These are phyloP conservation scores for Campoletis raptor DNA, from an alignment of 2,888 invertebrate genomes.

Conservation along the genomic window DNA sequence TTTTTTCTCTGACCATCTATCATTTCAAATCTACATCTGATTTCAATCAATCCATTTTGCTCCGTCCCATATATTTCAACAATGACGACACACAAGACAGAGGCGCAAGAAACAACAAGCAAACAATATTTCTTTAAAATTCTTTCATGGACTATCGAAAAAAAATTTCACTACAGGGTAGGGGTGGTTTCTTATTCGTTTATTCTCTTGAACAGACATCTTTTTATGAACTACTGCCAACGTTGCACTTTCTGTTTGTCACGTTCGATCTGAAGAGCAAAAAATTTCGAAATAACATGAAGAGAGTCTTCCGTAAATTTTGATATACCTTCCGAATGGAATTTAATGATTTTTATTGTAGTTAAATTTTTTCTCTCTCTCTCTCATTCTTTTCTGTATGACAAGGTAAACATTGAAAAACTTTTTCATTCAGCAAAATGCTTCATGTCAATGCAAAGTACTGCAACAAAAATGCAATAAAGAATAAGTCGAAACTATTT, in stretches of 20 bases:
- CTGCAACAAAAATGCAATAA: not conserved
- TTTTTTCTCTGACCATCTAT: constrained; percentile 13
- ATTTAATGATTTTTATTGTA: not conserved
- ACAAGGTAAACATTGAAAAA: not conserved
- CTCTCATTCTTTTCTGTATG: not conserved
- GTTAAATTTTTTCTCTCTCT: not conserved
- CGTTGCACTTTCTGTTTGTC: not conserved
- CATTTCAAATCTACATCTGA: constrained; percentile 19
- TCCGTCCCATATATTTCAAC: not conserved
- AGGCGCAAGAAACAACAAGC: constrained; percentile 52
- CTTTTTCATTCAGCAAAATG: not conserved
- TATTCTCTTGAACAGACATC: constrained; percentile 1
- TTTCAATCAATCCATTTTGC: constrained; percentile 6
- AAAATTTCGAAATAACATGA: not conserved
- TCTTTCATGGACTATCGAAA: constrained; percentile 11
- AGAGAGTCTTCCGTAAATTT: not conserved
- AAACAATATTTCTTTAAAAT: constrained; percentile 15
- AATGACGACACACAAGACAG: constrained; percentile 42
- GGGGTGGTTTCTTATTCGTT: constrained; percentile 68
- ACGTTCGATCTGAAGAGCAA: not conserved
- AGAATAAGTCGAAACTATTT: not conserved
- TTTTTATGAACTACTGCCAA: constrained; percentile 1
- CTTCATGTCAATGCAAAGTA: not conserved
- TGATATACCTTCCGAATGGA: not conserved
- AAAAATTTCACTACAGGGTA: constrained; percentile 73